A percentile compares a stretch with the other conserved stretches of the same genome.
These are phyloP conservation scores for Caerostris extrusa DNA, from an alignment of 1,140 invertebrate species.

Conservation along the genomic window DNA sequence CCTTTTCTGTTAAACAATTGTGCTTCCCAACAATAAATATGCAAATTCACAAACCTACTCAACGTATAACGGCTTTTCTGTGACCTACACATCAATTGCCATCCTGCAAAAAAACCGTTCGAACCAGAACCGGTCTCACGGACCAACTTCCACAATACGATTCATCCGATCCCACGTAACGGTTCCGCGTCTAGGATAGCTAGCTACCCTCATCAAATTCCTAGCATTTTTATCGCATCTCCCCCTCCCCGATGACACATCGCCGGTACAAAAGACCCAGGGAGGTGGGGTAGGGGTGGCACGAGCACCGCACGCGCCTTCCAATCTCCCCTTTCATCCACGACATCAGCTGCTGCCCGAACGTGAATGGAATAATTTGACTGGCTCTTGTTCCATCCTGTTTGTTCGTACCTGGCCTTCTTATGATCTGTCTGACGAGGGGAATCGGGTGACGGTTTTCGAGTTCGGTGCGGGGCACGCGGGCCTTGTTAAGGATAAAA, in stretches of 20 bases:
- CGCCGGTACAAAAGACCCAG: conserved; percentile 52
- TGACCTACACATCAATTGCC: conserved; percentile 5
- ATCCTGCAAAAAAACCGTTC: neutral
- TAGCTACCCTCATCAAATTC: conserved; percentile 70
- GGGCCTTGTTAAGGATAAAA: neutral
- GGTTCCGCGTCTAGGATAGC: conserved; percentile 28
- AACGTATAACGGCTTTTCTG: too few species aligned
- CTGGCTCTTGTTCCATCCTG: conserved; percentile 5
- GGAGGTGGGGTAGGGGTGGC: neutral
- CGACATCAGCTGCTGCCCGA: conserved; percentile 31
- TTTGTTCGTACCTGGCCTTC: conserved; percentile 23
- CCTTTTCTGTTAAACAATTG: too few species aligned
- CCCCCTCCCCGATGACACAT: conserved; percentile 65
- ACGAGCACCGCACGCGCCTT: conserved; percentile 37
- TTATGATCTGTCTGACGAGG: neutral
- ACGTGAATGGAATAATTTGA: conserved; percentile 60
- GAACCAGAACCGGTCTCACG: neutral
- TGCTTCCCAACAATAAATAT: too few species aligned
- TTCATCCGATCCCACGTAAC: neutral
- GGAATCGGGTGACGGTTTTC: conserved; percentile 30
- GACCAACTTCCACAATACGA: neutral
- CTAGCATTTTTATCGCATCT: conserved; percentile 64
- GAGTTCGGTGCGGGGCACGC: neutral
- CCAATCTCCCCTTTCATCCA: neutral
- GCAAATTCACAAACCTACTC: too few species aligned